Evolutionary conservation across 2,113 vertebrate genomes (phyloP).

Genomic region (Ellobius talpinus): DNA sequence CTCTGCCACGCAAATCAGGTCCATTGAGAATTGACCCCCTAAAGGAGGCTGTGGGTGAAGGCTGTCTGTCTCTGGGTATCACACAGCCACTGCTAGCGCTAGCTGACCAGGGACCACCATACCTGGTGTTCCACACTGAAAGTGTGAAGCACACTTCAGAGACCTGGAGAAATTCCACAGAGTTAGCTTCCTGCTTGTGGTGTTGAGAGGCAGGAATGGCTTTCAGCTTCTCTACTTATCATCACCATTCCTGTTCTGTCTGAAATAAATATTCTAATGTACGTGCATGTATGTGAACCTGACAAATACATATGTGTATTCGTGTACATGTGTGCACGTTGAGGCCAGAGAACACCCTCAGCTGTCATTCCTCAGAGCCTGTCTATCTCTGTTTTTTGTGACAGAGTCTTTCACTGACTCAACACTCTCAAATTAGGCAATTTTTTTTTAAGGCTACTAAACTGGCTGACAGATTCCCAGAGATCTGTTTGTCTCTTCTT

Average conservation of each 20-base stretch:
- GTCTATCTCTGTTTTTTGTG: neutral
- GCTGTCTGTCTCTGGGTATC: neutral
- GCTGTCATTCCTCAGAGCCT: neutral
- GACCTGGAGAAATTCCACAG: neutral
- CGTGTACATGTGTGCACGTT: neutral
- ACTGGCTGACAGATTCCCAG: too few relatives aligned
- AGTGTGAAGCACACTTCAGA: neutral
- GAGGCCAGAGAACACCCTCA: neutral
- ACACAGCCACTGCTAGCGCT: accelerated
- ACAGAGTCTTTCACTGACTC: neutral
- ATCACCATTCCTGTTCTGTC: neutral
- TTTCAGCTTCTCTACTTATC: neutral
- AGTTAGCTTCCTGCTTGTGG: neutral
- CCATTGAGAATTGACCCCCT: neutral
- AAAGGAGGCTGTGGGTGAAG: neutral
- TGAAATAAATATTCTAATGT: too few relatives aligned
- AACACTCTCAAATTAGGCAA: neutral
- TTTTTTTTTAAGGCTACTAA: neutral
- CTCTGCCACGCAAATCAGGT: neutral
- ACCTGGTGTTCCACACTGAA: neutral
- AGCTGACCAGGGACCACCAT: accelerated
- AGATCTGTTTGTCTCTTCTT: neutral
- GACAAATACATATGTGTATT: too few relatives aligned
- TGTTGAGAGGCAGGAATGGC: neutral
- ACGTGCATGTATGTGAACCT: neutral